Base-by-base conservation (phyloP, 92 coral and sea anemone genomes). In the Plumapathes pennacea region DNA sequence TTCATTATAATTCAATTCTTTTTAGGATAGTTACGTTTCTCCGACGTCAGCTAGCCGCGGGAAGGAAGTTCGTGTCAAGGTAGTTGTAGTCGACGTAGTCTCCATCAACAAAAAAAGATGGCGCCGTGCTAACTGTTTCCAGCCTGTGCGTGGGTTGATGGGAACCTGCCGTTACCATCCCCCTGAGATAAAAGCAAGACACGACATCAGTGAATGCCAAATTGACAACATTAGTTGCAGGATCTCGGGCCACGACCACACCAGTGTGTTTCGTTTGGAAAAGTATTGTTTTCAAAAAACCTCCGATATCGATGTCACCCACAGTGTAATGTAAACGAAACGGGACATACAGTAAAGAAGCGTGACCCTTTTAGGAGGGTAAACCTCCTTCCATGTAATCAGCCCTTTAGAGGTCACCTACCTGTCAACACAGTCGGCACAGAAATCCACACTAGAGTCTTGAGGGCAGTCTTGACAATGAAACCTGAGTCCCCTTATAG, bases 11-110 rank as follows among this genome's bases (percentile, higher is more conserved):
- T n/a, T n/a, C n/a, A n/a, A n/a, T n/a, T n/a, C n/a, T n/a, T n/a
- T n/a, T n/a, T n/a, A n/a, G n/a, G n/a, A n/a, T n/a, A n/a, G n/a
- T n/a, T n/a, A n/a, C n/a, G n/a, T n/a, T n/a, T n/a, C n/a, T n/a
- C n/a, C n/a, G n/a, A n/a, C n/a, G 84, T 67, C 71, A 88, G 60
- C 94, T 94, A 38, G 90, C 88, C 27, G 99, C 90, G n/a, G 99
- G 99, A 49, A 94, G 59, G 57, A 94, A 94, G 67, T 94, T 94
- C 13, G 99, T 84, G 41, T 94, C 99, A 23, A 94, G 50, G 51
- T 94, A 94, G 51, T 94, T 94, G 52, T 88, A 94, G 10, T 83
- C 97, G 32, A 78, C 69, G 53, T 94, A 94, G 64, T 94, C 99
- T 3, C 96, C 94, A 47, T 94, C 99, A 27, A 94, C 84, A 45